Evolutionary conservation across 2,888 invertebrate genomes (phyloP).

Genomic region (Actias luna): DNA sequence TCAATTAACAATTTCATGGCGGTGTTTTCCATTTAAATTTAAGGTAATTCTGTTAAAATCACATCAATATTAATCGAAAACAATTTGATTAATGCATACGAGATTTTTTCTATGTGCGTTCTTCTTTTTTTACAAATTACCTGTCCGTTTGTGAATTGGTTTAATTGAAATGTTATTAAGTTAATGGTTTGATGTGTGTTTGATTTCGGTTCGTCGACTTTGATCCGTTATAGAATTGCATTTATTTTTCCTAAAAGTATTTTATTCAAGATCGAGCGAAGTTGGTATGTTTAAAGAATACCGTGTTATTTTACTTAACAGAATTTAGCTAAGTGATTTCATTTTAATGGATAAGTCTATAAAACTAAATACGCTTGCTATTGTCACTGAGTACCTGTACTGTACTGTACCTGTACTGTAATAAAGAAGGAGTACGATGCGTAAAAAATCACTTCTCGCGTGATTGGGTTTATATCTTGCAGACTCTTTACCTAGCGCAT

Average conservation of each 20-base stretch:
- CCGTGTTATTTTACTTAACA: no score
- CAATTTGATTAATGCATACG: conserved; percentile 12
- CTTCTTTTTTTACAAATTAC: conserved; percentile 9
- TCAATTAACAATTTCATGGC: conserved; percentile 23
- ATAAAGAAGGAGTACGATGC: no score
- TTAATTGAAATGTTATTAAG: conserved; percentile 8
- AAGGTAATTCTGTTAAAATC: conserved; percentile 28
- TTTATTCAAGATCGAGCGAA: not conserved
- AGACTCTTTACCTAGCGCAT: no score
- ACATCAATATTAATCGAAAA: conserved; percentile 14
- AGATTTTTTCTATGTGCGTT: not conserved
- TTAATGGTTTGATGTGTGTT: conserved; percentile 9
- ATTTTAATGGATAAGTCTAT: no score
- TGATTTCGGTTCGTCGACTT: not conserved
- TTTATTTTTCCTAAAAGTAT: not conserved
- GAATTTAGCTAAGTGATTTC: no score
- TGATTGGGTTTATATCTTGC: no score
- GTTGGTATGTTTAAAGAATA: no score
- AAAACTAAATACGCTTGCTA: no score
- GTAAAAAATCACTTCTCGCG: no score
- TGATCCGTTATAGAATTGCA: not conserved
- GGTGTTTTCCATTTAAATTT: conserved; percentile 26
- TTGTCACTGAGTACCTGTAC: no score
- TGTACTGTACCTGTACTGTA: no score
- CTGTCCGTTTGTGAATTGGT: not conserved